Evolutionary conservation across 1,140 invertebrate genomes (phyloP).

Genomic region (Sogatella furcifera): DNA sequence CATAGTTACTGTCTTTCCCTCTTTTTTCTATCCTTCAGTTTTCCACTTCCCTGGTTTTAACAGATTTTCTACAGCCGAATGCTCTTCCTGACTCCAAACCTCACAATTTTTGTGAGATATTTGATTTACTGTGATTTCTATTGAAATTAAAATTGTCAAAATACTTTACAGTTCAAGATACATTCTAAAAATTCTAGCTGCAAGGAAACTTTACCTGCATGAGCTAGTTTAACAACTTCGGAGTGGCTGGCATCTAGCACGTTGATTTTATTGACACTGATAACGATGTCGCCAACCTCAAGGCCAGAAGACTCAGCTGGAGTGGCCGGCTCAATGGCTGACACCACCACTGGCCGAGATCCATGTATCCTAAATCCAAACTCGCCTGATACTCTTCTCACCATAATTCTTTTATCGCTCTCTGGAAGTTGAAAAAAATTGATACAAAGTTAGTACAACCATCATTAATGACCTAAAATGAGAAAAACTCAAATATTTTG

Average conservation of each 20-base stretch:
- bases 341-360: conserved; percentile 88
- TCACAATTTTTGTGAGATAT: no score
- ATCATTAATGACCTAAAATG: no score
- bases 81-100: no score
- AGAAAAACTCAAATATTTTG: no score
- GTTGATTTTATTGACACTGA: conserved; percentile 80
- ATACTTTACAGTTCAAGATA: no score
- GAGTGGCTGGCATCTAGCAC: conserved; percentile 87
- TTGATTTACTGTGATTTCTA: no score
- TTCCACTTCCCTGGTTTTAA: no score
- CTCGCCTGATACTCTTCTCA: conserved; percentile 71
- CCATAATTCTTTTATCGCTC: conserved; percentile 74
- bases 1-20: no score
- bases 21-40: no score
- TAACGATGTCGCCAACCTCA: conserved; percentile 88
- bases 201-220: conserved; percentile 51
- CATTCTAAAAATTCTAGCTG: neutral
- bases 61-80: no score
- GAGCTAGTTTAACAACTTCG: conserved; percentile 88
- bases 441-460: no score
- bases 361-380: conserved; percentile 95
- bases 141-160: no score
- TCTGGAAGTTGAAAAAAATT: conserved; percentile 41
- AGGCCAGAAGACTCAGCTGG: conserved; percentile 82
- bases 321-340: conserved; percentile 83